Conservation (phyloP, 2,797 vertebrate species). For the Tapirus indicus region DNA sequence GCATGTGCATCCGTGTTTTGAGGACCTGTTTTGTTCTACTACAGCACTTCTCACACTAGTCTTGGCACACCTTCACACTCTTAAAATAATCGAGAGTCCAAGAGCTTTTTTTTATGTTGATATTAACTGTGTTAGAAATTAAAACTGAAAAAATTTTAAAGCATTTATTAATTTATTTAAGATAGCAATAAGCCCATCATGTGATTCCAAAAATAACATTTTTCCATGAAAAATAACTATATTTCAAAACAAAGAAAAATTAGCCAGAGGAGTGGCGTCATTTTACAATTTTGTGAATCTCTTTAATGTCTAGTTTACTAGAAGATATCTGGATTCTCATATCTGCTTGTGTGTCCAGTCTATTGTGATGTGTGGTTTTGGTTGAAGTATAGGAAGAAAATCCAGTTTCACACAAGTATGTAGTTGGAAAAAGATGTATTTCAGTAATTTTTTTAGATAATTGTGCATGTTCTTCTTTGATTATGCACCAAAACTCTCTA, state of each 20-base stretch:
- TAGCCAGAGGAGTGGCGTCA: background rate
- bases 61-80: background rate
- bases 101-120: conserved; percentile 29
- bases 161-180: conserved; percentile 18
- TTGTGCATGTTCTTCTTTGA: conserved; percentile 40
- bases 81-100: background rate
- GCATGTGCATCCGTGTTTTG: background rate
- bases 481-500: background rate
- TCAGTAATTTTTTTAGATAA: conserved; percentile 19
- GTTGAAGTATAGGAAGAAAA: conserved; percentile 45
- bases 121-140: conserved; percentile 36
- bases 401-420: conserved; percentile 4
- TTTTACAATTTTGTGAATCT: conserved; percentile 44
- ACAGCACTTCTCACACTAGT: background rate
- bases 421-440: conserved; percentile 36
- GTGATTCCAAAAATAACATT: conserved; percentile 5
- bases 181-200: conserved; percentile 12
- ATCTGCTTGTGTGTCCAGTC: background rate
- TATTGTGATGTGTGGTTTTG: conserved; percentile 21
- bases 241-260: conserved; percentile 50
- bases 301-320: conserved; percentile 4
- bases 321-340: conserved; percentile 11
- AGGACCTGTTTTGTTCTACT: background rate
- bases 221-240: conserved; percentile 55
- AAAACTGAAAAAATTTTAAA: background rate